These are phyloP conservation scores for Triops cancriformis DNA, from an alignment of 1,140 invertebrate species.

Conservation along the genomic window DNA sequence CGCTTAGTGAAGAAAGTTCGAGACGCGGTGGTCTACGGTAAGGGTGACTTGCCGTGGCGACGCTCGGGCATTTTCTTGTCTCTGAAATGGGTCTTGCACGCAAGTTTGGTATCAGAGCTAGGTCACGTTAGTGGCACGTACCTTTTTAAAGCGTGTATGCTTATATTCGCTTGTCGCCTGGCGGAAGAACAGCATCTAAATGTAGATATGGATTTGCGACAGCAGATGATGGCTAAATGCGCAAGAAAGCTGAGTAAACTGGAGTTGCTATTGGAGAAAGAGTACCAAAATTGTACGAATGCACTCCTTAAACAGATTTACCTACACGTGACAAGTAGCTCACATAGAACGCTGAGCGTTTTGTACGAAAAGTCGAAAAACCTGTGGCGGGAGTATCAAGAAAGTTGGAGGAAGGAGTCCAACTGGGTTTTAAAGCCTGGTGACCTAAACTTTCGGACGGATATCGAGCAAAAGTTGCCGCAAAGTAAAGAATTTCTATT, in stretches of 20 bases:
- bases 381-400: not conserved
- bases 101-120: not conserved
- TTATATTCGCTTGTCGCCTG: not conserved
- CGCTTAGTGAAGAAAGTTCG: not conserved
- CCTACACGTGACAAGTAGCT: no score
- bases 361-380: not conserved
- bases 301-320: no score
- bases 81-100: constrained; percentile 10
- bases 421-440: not conserved
- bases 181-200: not conserved
- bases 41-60: not conserved
- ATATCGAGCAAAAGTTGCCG: not conserved
- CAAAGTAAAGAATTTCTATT: not conserved
- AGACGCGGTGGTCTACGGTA: not conserved
- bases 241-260: not conserved
- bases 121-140: not conserved
- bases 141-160: not conserved
- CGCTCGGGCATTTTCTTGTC: not conserved
- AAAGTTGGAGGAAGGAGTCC: not conserved
- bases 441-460: not conserved
- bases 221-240: not conserved
- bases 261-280: not conserved
- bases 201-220: not conserved
- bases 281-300: not conserved
- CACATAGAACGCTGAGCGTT: no score